Evolutionary conservation across 2,797 vertebrate species (phyloP), one percentile per base, ranked within the genome.

Genomic region (Sebastiscus albofasciatus): DNA sequence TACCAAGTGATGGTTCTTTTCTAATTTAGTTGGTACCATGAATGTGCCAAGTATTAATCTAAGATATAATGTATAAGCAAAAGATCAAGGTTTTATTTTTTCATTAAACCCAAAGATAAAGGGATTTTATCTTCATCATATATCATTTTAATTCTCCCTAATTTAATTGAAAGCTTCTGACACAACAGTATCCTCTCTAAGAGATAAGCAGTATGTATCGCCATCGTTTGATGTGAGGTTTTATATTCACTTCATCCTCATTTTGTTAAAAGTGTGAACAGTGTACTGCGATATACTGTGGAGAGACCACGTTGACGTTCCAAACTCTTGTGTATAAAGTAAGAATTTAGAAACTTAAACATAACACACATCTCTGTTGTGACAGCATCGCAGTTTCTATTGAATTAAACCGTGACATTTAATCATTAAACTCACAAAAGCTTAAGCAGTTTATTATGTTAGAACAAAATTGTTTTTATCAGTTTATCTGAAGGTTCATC

Each of bases 371-470:
- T 68, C 11, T 39, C n/a, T 55, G 16, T 33, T 60, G n/a, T 54
- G 20, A 29, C 7, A 13, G 27, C 33, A 14, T 75, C 12, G 7
- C 39, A 42, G 39, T 42, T 42, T 42, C 13, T 42, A 39, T 70
- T 46, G 29, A 81, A 78, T 73, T 46, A 42, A 36, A 65, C 33
- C 5, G 2, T 72, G 46, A 56, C 27, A 80, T 67, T 33, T 24
- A 6, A 49, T 59, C 46, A 36, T 54, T 65, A 29, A 69, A 27
- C 16, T 77, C 22, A 11, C 2, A 8, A 59, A 67, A 36, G 39
- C 2, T 33, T n/a, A 58, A 58, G 34, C 2, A 4, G 4, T 54
- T 39, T 26, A 20, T 24, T 52, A 67, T 68, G 11, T 59, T 10
- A 9, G 20, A 29, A 34, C 65, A 66, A 29, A 12, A 31, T 13